Base-by-base conservation (phyloP, 2,113 vertebrate genomes). In the Tachysurus fulvidraco region DNA sequence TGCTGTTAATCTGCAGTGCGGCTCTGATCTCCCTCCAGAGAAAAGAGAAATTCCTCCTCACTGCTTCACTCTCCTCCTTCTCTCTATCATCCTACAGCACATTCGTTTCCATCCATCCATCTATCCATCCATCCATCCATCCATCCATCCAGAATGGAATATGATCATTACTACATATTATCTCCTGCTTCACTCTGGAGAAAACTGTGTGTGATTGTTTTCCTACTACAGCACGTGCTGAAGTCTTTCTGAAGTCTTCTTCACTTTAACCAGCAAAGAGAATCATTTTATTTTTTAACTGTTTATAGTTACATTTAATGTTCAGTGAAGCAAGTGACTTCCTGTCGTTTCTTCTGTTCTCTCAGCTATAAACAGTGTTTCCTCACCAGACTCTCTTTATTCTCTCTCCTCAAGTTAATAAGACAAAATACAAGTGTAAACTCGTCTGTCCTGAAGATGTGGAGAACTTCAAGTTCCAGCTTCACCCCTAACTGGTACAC, bases 1-100 rank as follows among this genome's bases (percentile, higher is more conserved):
- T 28, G 52, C 84, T 30, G 65, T 69, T 91, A 92, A 92, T 92
- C 92, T 90, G 82, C 60, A 87, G 57, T 46, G 76, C 76, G 88
- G 89, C 91, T 90, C 90, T 89, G 85, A 65, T 85, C 83, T 88
- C 71, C 21, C 76, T 83, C 64, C 55, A 67, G 74, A 89, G 76
- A 86, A 74, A 87, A 67, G 74, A 89, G 76, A 86, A 74, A 87
- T 82, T 78, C 76, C 73, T 85, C 28, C 77, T 79, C 19, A 16
- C 80, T 60, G n/a, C 52, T 64, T 46, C 41, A 54, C 54, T 46
- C 41, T 62, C 54, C 28, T 5, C 69, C 74, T 86, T 54, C 60
- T 54, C 59, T 44, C 84, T 36, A 55, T 84, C 79, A 12, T 74
- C 85, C 74, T 65, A 65, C 82, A 21, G 12, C 14, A 85, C 41